Base-by-base conservation (phyloP, 1,140 invertebrate genomes). In the Aphaenogaster rudis region DNA sequence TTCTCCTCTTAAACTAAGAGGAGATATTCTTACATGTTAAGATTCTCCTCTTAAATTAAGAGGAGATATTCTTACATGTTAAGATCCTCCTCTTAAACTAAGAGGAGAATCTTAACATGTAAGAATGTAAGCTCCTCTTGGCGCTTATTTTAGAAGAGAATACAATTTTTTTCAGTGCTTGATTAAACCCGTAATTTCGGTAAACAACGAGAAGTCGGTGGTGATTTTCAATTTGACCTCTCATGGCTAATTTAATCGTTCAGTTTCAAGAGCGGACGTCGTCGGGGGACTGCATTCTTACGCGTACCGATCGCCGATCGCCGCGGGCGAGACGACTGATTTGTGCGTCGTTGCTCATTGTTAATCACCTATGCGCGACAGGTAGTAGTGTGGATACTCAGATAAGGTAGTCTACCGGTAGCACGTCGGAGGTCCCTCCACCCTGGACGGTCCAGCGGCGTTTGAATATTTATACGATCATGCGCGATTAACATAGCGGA, bases 401-500 rank as follows among this genome's bases (percentile, higher is more conserved):
- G 81, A 85, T 64, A 85, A 77, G 71, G n/a, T 9, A 57, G 42
- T 8, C 33, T 6, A 17, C n/a, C 50, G 8, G 50, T 81, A 80
- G 76, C 84, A 54, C 59, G 21, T 39, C 54, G 80, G 69, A 84
- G 80, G 69, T 76, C 80, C 39, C 6, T 36, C 4, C 66, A 33
- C 33, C 33, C 69, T 17, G 36, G 28, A 28, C 39, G 77, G 64
- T 86, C 77, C 76, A 86, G 77, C 61, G 28, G 21, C 9, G 52
- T 48, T 86, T 86, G 72, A 81, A 86, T 86, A 86, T 86, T 86
- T 86, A 86, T 86, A 50, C 63, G 77, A 33, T 79, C 50, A 21
- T 59, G 63, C 64, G 52, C 78, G 76, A 86, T 86, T 86, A 86
- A 86, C 77, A 86, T 86, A 86, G 77, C 85, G 85, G 36, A 86